Evolutionary conservation across 1,140 invertebrate genomes (phyloP), one percentile per base, ranked within the genome.

Genomic region (Apis laboriosa): DNA sequence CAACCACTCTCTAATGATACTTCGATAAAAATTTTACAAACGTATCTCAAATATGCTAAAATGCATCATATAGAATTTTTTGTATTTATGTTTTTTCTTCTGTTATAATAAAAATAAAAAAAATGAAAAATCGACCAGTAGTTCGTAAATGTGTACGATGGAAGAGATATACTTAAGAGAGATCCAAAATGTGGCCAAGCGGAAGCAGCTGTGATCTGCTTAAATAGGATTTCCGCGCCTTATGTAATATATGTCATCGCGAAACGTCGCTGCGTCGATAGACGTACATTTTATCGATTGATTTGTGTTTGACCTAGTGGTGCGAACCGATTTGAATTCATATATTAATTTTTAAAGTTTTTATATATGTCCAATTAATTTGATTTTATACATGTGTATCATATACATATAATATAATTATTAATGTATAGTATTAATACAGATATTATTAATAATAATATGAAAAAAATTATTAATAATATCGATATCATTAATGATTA

Each of bases 171-270:
- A 71, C 55, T 71, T 79, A 78, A 78, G 56, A 61, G 77, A 51
- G 43, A 79, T 79, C 67, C 17, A 58, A 79, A 77, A 79, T n/a
- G 67, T 72, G 67, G 67, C 77, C 67, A 79, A 72, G 67, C 77
- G 77, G 77, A 79, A 79, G 77, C 56, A 79, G 67, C 67, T 79
- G 77, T 79, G 67, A 79, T 79, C 67, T 61, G 77, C 67, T 79
- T 79, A 79, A 60, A 72, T 80, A 80, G 68, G 43, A 80, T 80
- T 80, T 80, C 76, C 68, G 68, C 68, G 77, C 68, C 67, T 80
- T 72, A 73, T 80, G 67, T 63, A 80, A 80, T 73, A 63, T 80
- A 72, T 63, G 68, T 80, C 56, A 73, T 80, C 68, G 58, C 58
- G 55, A 73, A 70, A 73, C 58, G 58, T 80, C 68, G 68, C 77